phyloP scores from a whole-genome alignment of 2,797 vertebrate genomes.

The Alca torda region DNA sequence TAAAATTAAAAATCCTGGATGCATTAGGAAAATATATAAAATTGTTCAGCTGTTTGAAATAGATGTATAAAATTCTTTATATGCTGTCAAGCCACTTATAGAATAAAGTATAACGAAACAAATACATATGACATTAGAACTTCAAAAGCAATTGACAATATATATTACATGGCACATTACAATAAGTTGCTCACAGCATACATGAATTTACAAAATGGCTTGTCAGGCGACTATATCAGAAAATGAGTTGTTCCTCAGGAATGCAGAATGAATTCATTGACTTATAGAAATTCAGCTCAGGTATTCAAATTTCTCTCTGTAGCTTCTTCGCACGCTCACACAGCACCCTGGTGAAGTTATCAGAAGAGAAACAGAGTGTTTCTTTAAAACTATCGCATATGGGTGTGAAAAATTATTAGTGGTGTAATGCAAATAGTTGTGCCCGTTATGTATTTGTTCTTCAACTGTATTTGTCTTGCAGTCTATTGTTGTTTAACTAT shows the following conservation, averaged over 20 bases:
- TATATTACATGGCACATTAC: not conserved
- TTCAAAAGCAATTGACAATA: constrained; percentile 31
- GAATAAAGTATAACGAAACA: not conserved
- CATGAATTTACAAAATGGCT: constrained; percentile 32
- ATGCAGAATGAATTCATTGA: not conserved
- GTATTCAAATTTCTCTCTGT: not conserved
- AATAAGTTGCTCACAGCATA: not conserved
- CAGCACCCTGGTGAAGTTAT: not conserved
- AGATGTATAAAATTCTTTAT: not conserved
- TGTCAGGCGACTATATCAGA: not conserved
- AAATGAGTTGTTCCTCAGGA: constrained; percentile 4
- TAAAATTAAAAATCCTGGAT: not conserved
- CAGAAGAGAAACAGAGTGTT: not conserved
- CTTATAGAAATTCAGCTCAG: not conserved
- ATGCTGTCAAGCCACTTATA: not conserved
- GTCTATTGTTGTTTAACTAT: not conserved
- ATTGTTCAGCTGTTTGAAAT: not conserved
- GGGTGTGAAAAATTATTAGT: not conserved
- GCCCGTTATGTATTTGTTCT: not conserved
- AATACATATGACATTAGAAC: constrained; percentile 5
- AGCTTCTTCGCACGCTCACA: not conserved
- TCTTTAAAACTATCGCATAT: not conserved
- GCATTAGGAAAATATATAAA: not conserved
- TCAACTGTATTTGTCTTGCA: not conserved
- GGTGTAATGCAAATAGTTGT: not conserved